Conservation (phyloP, 2,888 invertebrate species). For the Euzetes globulus region DNA sequence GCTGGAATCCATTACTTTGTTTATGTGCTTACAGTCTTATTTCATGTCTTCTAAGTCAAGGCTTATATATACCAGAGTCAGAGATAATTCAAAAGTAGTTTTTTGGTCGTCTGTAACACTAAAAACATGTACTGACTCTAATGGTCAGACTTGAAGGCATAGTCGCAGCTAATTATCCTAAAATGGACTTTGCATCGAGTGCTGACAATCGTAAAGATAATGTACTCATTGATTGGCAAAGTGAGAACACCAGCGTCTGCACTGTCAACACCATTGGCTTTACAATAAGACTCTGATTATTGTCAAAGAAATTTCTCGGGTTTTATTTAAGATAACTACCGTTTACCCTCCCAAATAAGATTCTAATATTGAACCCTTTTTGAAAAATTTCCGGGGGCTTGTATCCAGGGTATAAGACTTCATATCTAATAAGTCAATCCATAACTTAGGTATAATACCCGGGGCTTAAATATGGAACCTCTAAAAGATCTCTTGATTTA, state of each 20-base stretch:
- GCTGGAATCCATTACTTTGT: constrained; percentile 10
- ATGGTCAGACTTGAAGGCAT: not conserved
- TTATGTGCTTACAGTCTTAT: not conserved
- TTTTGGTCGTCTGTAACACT: not conserved
- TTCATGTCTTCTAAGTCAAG: not conserved
- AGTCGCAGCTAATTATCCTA: constrained; percentile 3
- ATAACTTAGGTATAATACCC: no score
- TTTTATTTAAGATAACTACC: no score
- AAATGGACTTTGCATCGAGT: not conserved
- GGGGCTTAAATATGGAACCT: no score
- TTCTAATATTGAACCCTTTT: no score
- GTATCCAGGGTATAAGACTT: no score
- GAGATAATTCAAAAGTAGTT: not conserved
- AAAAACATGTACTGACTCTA: not conserved
- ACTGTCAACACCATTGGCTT: not conserved
- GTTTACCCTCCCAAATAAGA: no score
- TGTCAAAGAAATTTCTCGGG: not conserved
- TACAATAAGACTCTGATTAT: not conserved
- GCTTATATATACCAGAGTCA: not conserved
- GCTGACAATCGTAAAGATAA: constrained; percentile 9
- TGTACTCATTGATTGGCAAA: not conserved
- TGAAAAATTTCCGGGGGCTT: no score
- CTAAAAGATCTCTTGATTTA: not conserved
- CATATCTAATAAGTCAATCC: no score
- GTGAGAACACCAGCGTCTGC: constrained; percentile 3